phyloP scores from a whole-genome alignment of 2,113 vertebrate genomes.

The Hydrochoerus hydrochaeris region DNA sequence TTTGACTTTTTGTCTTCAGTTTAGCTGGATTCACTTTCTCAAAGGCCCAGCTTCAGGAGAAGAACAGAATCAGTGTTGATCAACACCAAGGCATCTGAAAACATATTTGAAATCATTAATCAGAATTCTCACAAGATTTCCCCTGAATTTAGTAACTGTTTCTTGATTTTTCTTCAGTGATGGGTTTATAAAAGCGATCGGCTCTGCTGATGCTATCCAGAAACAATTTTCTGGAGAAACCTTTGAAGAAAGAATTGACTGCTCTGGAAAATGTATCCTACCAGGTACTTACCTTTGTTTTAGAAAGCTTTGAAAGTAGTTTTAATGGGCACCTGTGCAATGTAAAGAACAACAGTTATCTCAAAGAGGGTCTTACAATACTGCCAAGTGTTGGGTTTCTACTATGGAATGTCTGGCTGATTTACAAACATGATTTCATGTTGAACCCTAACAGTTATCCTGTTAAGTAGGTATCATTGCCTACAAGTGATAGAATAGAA shows the following conservation, averaged over 20 bases:
- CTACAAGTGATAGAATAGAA: neutral
- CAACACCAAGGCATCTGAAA: neutral
- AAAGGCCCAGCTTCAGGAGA: neutral
- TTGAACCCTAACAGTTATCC: neutral
- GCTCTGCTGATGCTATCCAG: conserved; percentile 88
- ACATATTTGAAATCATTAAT: conserved; percentile 41
- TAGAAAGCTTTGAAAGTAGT: neutral
- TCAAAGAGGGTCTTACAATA: neutral
- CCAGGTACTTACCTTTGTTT: conserved; percentile 88
- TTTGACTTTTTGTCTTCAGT: neutral
- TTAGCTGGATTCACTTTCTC: neutral
- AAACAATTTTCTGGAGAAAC: conserved; percentile 86
- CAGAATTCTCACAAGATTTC: conserved; percentile 39
- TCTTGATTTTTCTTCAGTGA: conserved; percentile 86
- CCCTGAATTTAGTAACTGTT: neutral
- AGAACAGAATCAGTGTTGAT: neutral
- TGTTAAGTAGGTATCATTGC: neutral
- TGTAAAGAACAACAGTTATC: neutral
- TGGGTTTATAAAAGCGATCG: conserved; percentile 92
- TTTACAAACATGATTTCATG: neutral
- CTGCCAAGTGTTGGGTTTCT: neutral
- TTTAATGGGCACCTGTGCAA: neutral
- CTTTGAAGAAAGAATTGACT: conserved; percentile 94
- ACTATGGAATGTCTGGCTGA: neutral
- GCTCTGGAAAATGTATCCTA: conserved; percentile 94